Evolutionary conservation across 2,888 invertebrate species (phyloP).

Genomic region (Phalera bucephala): DNA sequence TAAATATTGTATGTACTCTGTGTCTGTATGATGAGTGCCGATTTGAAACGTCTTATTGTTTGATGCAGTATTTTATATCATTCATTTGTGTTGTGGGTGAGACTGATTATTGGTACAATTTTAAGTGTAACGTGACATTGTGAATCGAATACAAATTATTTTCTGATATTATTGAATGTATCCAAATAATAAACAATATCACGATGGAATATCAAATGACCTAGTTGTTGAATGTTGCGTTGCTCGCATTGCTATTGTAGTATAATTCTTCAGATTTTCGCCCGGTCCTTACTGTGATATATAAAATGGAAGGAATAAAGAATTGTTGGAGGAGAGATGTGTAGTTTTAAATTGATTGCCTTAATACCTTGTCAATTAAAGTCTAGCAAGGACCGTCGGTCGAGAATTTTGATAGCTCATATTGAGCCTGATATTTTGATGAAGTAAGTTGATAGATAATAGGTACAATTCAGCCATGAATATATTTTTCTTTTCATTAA

Average conservation of each 20-base stretch:
- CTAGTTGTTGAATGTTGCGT: constrained; percentile 69
- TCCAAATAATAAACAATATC: constrained; percentile 45
- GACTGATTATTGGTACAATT: constrained; percentile 80
- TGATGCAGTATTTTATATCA: constrained; percentile 78
- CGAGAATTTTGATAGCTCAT: constrained; percentile 78
- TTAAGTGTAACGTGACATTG: constrained; percentile 59
- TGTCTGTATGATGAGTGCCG: constrained; percentile 45
- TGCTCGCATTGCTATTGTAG: constrained; percentile 75
- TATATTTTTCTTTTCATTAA: constrained; percentile 57
- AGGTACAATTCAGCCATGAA: constrained; percentile 73
- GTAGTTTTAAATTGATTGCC: constrained; percentile 56
- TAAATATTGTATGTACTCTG: constrained; percentile 50
- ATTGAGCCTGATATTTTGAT: constrained; percentile 77
- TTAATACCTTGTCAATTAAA: constrained; percentile 64
- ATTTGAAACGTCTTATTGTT: constrained; percentile 57
- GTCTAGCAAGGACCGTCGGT: constrained; percentile 63
- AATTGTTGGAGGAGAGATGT: constrained; percentile 48
- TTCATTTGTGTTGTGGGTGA: constrained; percentile 75
- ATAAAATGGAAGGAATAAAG: constrained; percentile 53
- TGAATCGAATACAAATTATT: constrained; percentile 49
- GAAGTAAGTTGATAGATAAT: constrained; percentile 65
- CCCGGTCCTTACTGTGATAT: constrained; percentile 80
- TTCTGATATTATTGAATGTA: constrained; percentile 65
- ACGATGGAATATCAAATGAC: constrained; percentile 52
- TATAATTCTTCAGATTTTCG: constrained; percentile 78